Percentiles rank a stretch among this genome's conserved stretches.
Evolutionary conservation across 2,113 vertebrate genomes (phyloP).

Genomic region (Microcebus jonahi): DNA sequence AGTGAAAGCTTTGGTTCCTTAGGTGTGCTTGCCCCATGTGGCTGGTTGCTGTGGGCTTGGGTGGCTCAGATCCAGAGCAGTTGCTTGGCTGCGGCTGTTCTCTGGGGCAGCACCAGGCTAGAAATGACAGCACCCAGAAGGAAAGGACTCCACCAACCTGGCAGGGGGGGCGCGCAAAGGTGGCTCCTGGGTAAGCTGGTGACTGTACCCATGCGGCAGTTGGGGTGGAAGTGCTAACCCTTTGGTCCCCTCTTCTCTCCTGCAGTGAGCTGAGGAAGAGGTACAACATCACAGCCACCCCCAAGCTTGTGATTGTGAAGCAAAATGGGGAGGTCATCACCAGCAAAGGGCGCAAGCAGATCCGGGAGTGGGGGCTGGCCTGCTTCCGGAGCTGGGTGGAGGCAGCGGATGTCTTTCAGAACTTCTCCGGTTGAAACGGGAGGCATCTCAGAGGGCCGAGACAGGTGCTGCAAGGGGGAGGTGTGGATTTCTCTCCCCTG

Average conservation of each 20-base stretch:
- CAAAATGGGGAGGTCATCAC: slow-evolving; percentile 97
- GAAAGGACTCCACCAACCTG: neutral
- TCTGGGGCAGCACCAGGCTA: neutral
- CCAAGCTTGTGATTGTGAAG: slow-evolving; percentile 97
- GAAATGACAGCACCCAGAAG: neutral
- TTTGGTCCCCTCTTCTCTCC: slow-evolving; percentile 49
- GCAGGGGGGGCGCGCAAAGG: neutral
- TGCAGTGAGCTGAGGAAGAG: slow-evolving; percentile 93
- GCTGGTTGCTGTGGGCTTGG: accelerated
- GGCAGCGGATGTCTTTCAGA: slow-evolving; percentile 94
- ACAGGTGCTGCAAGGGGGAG: neutral
- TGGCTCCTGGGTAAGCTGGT: neutral
- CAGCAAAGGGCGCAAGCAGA: slow-evolving; percentile 95
- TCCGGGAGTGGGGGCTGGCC: slow-evolving; percentile 91
- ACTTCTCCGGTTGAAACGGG: slow-evolving; percentile 89
- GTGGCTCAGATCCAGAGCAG: neutral
- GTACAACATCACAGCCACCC: slow-evolving; percentile 93
- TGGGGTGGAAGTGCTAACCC: slow-evolving; percentile 13
- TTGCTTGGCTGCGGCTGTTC: neutral
- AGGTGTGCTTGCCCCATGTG: neutral
- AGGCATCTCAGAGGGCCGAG: neutral
- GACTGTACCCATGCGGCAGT: too few species aligned
- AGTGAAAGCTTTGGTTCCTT: neutral
- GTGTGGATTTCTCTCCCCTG: neutral
- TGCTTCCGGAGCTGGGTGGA: slow-evolving; percentile 95